A percentile compares a stretch with the other conserved stretches of the same genome.
These are phyloP conservation scores for Pristionchus maxplancki DNA, from an alignment of 2,888 invertebrate species.

Conservation along the genomic window DNA sequence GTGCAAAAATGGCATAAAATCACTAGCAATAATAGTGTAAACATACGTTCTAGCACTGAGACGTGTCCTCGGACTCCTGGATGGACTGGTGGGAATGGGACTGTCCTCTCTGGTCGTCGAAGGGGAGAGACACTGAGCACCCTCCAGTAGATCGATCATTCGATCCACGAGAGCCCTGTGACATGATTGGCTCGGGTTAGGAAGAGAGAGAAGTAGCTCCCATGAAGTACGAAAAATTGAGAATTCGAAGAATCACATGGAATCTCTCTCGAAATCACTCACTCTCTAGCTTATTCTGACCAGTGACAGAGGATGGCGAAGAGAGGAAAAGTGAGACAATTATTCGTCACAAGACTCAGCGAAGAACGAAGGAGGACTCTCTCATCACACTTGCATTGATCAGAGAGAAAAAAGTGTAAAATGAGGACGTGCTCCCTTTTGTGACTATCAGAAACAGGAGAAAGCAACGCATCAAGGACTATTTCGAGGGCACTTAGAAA, in stretches of 20 bases:
- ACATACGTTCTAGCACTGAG: conserved; percentile 15
- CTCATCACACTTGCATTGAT: conserved; percentile 4
- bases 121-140: conserved; percentile 42
- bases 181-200: not conserved
- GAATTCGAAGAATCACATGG: not conserved
- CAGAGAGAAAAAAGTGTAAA: conserved; percentile 12
- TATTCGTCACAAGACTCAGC: not conserved
- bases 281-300: not conserved
- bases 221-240: not conserved
- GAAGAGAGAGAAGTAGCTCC: not conserved
- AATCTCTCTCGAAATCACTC: not conserved
- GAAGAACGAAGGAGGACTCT: not conserved
- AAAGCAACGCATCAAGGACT: not conserved
- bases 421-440: not conserved
- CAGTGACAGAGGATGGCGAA: not conserved
- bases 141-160: conserved; percentile 49
- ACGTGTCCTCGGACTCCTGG: conserved; percentile 25
- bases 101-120: conserved; percentile 22
- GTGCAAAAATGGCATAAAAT: too few species aligned
- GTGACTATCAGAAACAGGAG: not conserved
- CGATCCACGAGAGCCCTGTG: not conserved
- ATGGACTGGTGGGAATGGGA: conserved; percentile 10
- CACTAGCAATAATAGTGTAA: too few species aligned
- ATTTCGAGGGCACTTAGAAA: not conserved
- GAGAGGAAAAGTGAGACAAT: not conserved